A percentile compares a stretch with the other conserved stretches of the same genome.
phyloP scores from a whole-genome alignment of 2,113 vertebrate species.

The Gorsachius goisagi region DNA sequence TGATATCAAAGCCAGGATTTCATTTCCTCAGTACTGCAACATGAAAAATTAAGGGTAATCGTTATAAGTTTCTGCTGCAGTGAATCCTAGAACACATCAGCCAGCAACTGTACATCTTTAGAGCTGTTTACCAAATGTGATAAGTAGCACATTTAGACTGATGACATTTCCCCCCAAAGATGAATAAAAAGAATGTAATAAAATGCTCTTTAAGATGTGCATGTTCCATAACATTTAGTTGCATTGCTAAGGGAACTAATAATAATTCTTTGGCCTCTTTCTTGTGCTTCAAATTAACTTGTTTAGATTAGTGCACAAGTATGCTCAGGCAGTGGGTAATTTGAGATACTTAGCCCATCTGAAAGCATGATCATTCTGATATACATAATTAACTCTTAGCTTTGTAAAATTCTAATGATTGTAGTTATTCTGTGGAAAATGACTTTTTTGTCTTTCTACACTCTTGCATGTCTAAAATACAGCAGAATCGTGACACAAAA shows the following conservation, averaged over 20 bases:
- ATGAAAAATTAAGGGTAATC: neutral
- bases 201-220: fast-evolving
- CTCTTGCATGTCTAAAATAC: neutral
- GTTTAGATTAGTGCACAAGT: neutral
- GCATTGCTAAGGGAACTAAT: neutral
- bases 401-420: neutral
- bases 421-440: neutral
- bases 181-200: neutral
- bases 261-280: neutral
- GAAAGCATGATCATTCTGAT: neutral
- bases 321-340: neutral
- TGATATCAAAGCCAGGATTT: neutral
- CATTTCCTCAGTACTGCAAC: fast-evolving
- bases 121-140: neutral
- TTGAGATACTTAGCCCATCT: neutral
- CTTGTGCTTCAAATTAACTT: neutral
- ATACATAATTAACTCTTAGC: neutral
- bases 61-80: neutral
- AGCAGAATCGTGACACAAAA: neutral
- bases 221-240: neutral
- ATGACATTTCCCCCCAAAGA: neutral
- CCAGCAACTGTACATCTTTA: neutral
- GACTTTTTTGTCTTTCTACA: neutral
- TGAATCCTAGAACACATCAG: neutral
- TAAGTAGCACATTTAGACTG: neutral